Base-by-base conservation (phyloP, 2,113 vertebrate species). In the Holacanthus passer region DNA sequence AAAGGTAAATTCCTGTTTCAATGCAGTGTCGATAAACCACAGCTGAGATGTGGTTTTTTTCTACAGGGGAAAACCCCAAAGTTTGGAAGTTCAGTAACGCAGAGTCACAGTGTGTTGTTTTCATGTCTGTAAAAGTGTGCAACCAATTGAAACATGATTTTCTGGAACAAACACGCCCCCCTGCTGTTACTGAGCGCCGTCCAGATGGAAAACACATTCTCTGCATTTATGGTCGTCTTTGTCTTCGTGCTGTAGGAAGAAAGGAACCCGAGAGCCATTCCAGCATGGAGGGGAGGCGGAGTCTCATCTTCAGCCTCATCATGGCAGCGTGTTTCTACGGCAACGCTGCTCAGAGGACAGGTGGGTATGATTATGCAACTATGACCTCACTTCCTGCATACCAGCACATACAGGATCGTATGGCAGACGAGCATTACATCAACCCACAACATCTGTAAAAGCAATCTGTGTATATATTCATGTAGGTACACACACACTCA, bases 281-380 rank as follows among this genome's bases (percentile, higher is more conserved):
- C 77, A 85, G 43, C 65, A 93, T 92, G 91, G 85, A 71, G 76
- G 52, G 80, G 58, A n/a, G 68, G 69, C n/a, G 20, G 35, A 27
- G 77, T 74, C 77, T 86, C 6, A 75, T 94, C 69, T 60, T 91
- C n/a, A 1, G 64, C 73, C 82, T 91, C 74, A 31, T 94, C 22
- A 1, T 70, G 4, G 90, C 60, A 4, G 22, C 37, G 1, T 87
- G 87, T 88, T 83, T 92, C 86, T 41, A 78, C 1, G 69, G 88
- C 65, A 77, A 47, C 73, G 1, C 19, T 0, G 82, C 92, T 56
- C 79, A 92, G 43, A 71, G 0, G 22, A 92, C 87, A 93, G 92
- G 93, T 94, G 90, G 73, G 91, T 87, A 12, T 66, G 50, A 85
- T 91, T 86, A 86, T 2, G 2, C 31, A 24, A 52, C 53, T 7